Evolutionary conservation across 2,113 vertebrate species (phyloP), one percentile per base, ranked within the genome.

Genomic region (Menura novaehollandiae): DNA sequence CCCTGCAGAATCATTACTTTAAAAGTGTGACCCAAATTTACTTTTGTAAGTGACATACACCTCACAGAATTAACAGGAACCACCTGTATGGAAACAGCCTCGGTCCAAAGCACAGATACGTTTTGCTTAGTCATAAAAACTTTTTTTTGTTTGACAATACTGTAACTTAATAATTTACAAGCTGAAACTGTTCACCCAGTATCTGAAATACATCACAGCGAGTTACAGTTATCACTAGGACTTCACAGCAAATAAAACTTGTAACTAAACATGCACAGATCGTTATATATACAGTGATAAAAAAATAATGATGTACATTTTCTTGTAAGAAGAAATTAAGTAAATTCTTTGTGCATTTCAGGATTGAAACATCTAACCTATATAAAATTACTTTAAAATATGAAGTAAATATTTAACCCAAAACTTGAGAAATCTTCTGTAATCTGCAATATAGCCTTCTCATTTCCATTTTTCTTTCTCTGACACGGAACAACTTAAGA

Each of bases 321-420:
- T 96, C 93, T 96, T 67, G 77, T 96, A 96, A 93, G 92, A 96
- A 97, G 93, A 97, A 97, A 95, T 88, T 91, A 95, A 93, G 94
- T 95, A 93, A 94, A 88, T 86, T 91, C 88, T 94, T 96, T 97
- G 94, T 88, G 91, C 95, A 96, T 94, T 96, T 96, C 92, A 95
- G 73, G 90, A 95, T 87, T 85, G 79, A 95, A 93, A 89, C 66
- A 89, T 69, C 95, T 95, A 96, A 95, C 95, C 94, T 96, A 93
- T 96, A 95, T 95, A 93, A 96, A 96, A 89, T 90, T 67, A 82
- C 88, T 95, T 95, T 75, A 94, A 95, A 96, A 96, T 94, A 96
- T 85, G 94, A 85, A 92, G 94, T 88, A 95, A 95, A 84, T 96
- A 92, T 95, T 93, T 95, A 95, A 95, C 60, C 87, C 85, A 93